These are phyloP conservation scores for Euphonia xanthogaster DNA, from an alignment of 2,797 vertebrate species.

Conservation along the genomic window DNA sequence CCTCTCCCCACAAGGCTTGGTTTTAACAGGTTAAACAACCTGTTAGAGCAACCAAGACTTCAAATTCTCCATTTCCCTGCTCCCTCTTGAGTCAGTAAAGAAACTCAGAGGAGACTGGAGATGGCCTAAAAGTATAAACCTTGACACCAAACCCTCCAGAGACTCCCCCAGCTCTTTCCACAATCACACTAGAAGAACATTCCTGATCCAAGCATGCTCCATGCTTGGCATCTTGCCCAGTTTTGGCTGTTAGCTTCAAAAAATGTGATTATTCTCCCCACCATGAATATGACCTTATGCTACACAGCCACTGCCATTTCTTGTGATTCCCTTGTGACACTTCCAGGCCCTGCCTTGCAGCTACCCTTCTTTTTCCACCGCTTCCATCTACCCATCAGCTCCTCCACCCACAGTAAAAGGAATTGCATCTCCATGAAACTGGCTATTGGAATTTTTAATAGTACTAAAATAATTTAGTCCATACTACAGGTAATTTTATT, in stretches of 20 bases:
- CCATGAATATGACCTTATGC: neutral
- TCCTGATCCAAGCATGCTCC: neutral
- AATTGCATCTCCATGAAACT: conserved; percentile 15
- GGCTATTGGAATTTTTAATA: conserved; percentile 53
- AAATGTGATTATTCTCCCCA: neutral
- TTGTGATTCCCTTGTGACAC: neutral
- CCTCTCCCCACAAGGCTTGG: neutral
- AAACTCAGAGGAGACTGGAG: neutral
- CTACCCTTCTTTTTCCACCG: neutral
- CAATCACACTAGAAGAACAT: neutral
- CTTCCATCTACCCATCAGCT: neutral
- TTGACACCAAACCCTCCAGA: neutral
- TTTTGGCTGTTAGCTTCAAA: neutral
- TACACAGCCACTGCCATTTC: neutral
- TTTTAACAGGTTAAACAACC: neutral
- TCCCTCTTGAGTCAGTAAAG: neutral
- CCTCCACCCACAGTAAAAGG: neutral
- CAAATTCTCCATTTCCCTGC: neutral
- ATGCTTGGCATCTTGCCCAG: neutral
- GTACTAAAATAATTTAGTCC: conserved; percentile 57
- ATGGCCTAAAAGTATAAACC: neutral
- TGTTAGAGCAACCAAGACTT: neutral
- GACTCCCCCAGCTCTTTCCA: neutral
- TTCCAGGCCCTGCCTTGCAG: neutral
- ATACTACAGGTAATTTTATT: conserved; percentile 70